Conservation (phyloP, 1,140 invertebrate species). For the Drosophila pectinifera region DNA sequence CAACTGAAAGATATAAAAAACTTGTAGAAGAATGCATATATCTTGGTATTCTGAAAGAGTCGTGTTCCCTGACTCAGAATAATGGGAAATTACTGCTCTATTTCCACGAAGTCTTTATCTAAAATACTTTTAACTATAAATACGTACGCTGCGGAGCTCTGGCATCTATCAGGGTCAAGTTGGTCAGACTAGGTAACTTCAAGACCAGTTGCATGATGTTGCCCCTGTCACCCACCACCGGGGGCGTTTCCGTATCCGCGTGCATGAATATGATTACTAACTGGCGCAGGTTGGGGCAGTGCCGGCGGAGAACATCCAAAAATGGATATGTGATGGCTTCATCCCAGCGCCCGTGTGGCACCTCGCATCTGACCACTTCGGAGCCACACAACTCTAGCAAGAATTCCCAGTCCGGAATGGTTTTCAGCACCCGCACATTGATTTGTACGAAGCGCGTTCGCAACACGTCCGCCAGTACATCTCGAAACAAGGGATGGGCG, state of each 20-base stretch:
- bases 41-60: background rate
- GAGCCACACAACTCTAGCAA: slow-evolving; percentile 49
- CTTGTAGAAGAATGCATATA: background rate
- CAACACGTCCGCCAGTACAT: slow-evolving; percentile 30
- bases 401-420: slow-evolving; percentile 55
- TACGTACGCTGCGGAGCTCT: slow-evolving; percentile 42
- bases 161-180: slow-evolving; percentile 63
- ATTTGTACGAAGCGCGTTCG: slow-evolving; percentile 41
- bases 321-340: slow-evolving; percentile 49
- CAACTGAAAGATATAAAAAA: slow-evolving; percentile 25
- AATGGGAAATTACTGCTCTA: background rate
- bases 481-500: slow-evolving; percentile 43
- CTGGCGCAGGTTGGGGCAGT: slow-evolving; percentile 51
- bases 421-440: slow-evolving; percentile 51
- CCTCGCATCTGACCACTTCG: slow-evolving; percentile 51
- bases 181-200: slow-evolving; percentile 30
- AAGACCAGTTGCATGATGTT: slow-evolving; percentile 43
- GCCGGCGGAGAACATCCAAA: slow-evolving; percentile 24
- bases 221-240: slow-evolving; percentile 1
- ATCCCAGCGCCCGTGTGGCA: slow-evolving; percentile 65
- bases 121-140: background rate
- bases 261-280: slow-evolving; percentile 60
- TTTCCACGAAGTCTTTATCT: too few relatives aligned
- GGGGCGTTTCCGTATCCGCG: slow-evolving; percentile 17
- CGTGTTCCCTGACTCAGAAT: too few relatives aligned